phyloP scores from a whole-genome alignment of 2,113 vertebrate species.

The Accipiter cooperii region DNA sequence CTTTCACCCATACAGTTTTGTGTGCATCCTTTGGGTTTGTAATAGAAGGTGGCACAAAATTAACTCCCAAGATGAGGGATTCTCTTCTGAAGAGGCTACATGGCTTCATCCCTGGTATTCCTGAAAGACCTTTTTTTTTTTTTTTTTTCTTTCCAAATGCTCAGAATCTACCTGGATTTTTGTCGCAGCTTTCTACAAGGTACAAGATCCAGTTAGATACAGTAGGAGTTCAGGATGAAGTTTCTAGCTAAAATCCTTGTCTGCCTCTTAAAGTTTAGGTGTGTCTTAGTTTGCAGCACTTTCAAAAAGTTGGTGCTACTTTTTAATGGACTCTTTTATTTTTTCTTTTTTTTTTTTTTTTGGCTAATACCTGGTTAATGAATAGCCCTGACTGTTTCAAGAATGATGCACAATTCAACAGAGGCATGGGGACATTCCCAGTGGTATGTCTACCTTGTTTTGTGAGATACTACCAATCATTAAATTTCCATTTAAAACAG shows the following conservation, averaged over 20 bases:
- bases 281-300: background rate
- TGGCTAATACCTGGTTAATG: conserved; percentile 28
- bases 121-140: background rate
- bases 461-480: background rate
- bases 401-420: background rate
- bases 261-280: background rate
- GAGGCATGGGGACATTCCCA: conserved; percentile 12
- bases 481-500: background rate
- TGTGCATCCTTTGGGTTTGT: background rate
- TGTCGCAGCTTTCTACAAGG: background rate
- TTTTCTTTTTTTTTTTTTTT: conserved; percentile 1
- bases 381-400: conserved; percentile 9
- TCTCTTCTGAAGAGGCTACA: background rate
- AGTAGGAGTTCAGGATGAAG: background rate
- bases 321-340: background rate
- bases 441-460: conserved; percentile 16
- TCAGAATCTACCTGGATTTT: background rate
- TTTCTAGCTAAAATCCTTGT: background rate
- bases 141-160: background rate
- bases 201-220: background rate
- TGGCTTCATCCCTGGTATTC: background rate
- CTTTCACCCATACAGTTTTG: background rate
- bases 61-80: background rate
- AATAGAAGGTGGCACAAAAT: background rate
- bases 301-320: background rate